Evolutionary conservation across 2,113 vertebrate species (phyloP).

Genomic region (Aegypius monachus): DNA sequence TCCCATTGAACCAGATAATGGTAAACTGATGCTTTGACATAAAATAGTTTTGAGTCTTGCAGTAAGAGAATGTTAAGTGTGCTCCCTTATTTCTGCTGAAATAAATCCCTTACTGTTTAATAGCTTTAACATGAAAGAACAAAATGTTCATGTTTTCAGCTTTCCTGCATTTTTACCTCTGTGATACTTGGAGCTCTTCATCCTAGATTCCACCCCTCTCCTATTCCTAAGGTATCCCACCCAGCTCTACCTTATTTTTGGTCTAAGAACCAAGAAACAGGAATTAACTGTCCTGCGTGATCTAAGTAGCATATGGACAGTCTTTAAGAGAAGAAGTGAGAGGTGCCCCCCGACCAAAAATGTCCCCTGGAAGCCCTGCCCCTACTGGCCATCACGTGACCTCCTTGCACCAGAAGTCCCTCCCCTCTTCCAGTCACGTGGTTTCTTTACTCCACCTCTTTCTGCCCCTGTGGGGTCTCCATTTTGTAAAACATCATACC

Average conservation of each 20-base stretch:
- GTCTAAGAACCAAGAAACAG: not conserved
- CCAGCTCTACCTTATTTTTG: not conserved
- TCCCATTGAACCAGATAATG: not conserved
- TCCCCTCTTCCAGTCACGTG: not conserved
- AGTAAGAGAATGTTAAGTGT: not conserved
- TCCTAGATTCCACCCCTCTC: not conserved
- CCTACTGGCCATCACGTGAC: not conserved
- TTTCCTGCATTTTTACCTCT: not conserved
- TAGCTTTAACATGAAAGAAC: not conserved
- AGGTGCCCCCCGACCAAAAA: rapidly evolving
- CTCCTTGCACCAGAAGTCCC: not conserved
- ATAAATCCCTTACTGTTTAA: not conserved
- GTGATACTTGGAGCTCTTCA: not conserved
- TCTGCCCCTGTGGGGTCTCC: not conserved
- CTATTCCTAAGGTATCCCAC: not conserved
- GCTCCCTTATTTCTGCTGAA: not conserved
- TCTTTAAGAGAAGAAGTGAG: not conserved
- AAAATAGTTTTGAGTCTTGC: not conserved
- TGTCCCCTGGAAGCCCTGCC: not conserved
- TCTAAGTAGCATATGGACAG: not conserved
- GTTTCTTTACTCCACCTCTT: not conserved
- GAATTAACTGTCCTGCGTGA: not conserved
- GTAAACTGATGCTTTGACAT: not conserved
- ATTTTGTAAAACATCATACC: not conserved
- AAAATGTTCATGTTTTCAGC: rapidly evolving